These are phyloP conservation scores for Cassiopea xamachana DNA, from an alignment of 30 jellyfish, hydroid and myxozoan genomes.

Conservation along the genomic window DNA sequence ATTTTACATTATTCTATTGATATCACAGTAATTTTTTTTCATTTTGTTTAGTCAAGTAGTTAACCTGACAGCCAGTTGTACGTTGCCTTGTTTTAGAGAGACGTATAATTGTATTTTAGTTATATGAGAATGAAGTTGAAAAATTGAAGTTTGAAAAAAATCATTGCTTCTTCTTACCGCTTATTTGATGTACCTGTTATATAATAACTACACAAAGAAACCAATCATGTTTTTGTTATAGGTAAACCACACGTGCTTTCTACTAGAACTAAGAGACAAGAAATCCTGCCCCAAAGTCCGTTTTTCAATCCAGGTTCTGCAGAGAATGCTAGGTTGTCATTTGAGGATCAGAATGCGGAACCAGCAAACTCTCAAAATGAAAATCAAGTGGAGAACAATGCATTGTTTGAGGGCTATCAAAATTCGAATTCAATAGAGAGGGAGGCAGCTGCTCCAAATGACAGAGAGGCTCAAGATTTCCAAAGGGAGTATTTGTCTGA, in stretches of 20 bases:
- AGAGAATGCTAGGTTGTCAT: conserved; percentile 41
- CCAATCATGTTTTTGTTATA: neutral
- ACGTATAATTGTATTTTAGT: no score
- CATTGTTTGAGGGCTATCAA: conserved; percentile 33
- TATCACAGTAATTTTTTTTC: no score
- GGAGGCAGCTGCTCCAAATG: conserved; percentile 11
- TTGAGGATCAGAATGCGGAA: conserved; percentile 48
- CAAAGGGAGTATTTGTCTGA: conserved; percentile 34
- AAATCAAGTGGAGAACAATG: neutral
- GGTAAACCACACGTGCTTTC: neutral
- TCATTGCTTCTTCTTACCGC: no score
- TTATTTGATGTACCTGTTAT: no score
- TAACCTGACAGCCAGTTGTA: no score
- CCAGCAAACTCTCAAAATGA: neutral
- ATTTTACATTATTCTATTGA: no score
- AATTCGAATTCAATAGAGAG: neutral
- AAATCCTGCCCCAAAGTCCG: conserved; percentile 31
- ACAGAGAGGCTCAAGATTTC: conserved; percentile 46
- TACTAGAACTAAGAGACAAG: conserved; percentile 31
- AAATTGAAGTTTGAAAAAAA: no score
- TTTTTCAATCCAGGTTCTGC: conserved; percentile 64
- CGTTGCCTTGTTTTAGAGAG: no score
- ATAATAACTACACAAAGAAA: no score
- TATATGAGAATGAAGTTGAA: no score
- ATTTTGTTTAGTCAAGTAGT: no score